These are phyloP conservation scores for Bactericera cockerelli DNA, from an alignment of 1,140 invertebrate genomes.

Conservation along the genomic window DNA sequence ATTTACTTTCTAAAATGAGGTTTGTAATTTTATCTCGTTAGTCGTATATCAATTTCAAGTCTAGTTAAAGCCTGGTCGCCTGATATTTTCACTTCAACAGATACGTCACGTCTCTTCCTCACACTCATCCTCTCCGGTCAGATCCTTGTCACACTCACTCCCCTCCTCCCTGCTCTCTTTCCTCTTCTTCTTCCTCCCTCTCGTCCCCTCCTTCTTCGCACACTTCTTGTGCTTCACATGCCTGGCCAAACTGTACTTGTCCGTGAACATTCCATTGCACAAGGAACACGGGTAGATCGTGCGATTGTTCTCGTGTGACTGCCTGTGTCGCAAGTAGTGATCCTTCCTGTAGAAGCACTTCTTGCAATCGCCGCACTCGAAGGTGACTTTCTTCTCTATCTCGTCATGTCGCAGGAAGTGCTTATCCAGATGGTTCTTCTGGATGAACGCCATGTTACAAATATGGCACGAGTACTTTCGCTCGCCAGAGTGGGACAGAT, in stretches of 20 bases:
- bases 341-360: background rate
- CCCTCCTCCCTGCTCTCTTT: background rate
- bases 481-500: background rate
- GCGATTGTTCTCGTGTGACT: background rate
- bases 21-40: too few species aligned
- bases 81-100: background rate
- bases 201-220: background rate
- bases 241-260: slow-evolving; percentile 1
- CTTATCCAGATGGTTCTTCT: slow-evolving; percentile 2
- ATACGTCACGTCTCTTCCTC: too few species aligned
- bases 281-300: background rate
- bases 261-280: background rate
- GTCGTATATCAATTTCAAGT: too few species aligned
- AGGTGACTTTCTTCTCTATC: background rate
- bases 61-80: too few species aligned
- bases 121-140: too few species aligned
- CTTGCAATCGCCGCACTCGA: background rate
- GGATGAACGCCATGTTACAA: background rate
- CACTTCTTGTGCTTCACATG: slow-evolving; percentile 6
- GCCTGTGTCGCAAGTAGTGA: background rate
- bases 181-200: background rate
- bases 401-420: slow-evolving; percentile 2
- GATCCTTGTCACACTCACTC: too few species aligned
- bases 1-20: too few species aligned
- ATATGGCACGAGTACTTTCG: background rate